These are phyloP conservation scores for Heliocidaris erythrogramma DNA, from an alignment of 35 echinoderm and acorn worm species.

Conservation along the genomic window DNA sequence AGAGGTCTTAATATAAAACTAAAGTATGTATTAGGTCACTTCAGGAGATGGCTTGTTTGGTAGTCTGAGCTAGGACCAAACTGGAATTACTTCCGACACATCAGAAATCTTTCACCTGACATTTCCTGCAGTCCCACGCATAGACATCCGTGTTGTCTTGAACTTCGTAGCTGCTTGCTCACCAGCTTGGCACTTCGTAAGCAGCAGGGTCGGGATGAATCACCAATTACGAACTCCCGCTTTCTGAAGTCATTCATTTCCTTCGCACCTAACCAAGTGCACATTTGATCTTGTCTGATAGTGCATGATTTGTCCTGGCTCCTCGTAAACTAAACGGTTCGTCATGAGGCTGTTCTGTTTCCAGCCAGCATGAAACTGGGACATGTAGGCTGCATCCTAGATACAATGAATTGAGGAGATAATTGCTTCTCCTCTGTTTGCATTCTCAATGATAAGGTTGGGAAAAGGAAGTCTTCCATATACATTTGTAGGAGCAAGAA, in stretches of 20 bases:
- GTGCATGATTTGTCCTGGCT: not conserved
- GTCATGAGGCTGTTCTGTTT: not conserved
- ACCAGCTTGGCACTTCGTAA: not conserved
- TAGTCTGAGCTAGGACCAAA: not conserved
- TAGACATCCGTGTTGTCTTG: not conserved
- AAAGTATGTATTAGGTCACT: not conserved
- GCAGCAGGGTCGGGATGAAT: conserved; percentile 9
- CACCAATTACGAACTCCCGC: conserved; percentile 35
- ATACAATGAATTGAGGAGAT: too few species aligned
- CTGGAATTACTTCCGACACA: not conserved
- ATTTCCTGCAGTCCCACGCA: not conserved
- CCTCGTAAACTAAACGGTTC: not conserved
- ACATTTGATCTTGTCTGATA: conserved; percentile 10
- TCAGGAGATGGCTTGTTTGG: not conserved
- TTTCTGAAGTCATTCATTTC: conserved; percentile 40
- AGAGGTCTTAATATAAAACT: too few species aligned
- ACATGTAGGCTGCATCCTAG: too few species aligned
- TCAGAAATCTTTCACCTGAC: not conserved
- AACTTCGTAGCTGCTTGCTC: not conserved
- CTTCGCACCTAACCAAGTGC: not conserved
- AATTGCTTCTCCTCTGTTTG: too few species aligned
- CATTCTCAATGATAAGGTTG: too few species aligned
- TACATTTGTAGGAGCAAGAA: too few species aligned
- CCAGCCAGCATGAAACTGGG: not conserved
- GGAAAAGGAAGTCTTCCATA: too few species aligned